These are phyloP conservation scores for Lasioglossum malachurum DNA, from an alignment of 2,888 invertebrate species.

Conservation along the genomic window DNA sequence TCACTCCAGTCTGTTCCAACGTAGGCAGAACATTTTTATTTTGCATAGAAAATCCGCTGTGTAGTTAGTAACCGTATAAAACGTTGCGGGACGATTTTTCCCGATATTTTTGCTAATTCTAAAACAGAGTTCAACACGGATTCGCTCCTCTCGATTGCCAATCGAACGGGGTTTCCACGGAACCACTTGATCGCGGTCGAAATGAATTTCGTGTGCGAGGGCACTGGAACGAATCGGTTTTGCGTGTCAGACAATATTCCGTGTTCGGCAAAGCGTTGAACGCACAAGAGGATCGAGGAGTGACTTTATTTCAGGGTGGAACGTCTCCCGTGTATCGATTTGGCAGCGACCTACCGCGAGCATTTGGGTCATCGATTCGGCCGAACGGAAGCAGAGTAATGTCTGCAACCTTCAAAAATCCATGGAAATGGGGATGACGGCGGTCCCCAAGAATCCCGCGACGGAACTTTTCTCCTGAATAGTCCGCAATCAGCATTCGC, in stretches of 20 bases:
- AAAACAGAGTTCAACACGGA: not conserved
- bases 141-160: not conserved
- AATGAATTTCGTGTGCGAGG: not conserved
- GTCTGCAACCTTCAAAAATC: constrained; percentile 50
- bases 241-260: not conserved
- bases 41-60: not conserved
- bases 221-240: not conserved
- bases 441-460: not conserved
- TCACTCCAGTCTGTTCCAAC: no score
- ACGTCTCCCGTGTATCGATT: constrained; percentile 59
- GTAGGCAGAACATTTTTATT: not conserved
- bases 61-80: not conserved
- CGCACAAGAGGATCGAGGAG: constrained; percentile 11
- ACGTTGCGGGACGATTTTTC: not conserved
- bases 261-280: not conserved
- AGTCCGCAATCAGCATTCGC: constrained; percentile 16
- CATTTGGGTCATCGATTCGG: constrained; percentile 70
- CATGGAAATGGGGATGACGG: not conserved
- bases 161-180: not conserved
- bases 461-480: constrained; percentile 9
- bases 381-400: constrained; percentile 33
- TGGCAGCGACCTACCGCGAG: constrained; percentile 58
- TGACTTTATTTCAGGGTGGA: constrained; percentile 46
- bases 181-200: not conserved
- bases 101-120: not conserved